Percentiles rank a stretch among this genome's conserved stretches.
These are phyloP conservation scores for Micromys minutus DNA, from an alignment of 2,113 vertebrate species.

Conservation along the genomic window DNA sequence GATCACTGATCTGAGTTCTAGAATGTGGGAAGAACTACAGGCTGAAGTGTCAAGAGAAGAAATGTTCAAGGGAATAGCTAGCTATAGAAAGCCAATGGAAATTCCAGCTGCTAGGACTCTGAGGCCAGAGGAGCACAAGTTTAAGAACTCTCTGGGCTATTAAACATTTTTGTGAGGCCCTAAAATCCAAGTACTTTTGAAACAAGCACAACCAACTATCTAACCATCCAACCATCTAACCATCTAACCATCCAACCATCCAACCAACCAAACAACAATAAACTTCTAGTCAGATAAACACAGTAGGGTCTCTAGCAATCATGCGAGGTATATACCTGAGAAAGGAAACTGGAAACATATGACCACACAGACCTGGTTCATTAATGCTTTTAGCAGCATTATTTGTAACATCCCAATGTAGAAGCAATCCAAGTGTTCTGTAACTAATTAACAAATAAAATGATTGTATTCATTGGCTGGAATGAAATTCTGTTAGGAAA, in stretches of 20 bases:
- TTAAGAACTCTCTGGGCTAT: not conserved
- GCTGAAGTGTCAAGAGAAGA: conserved; percentile 20
- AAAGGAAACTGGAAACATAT: not conserved
- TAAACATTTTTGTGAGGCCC: not conserved
- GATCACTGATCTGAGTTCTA: not conserved
- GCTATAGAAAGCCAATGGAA: not conserved
- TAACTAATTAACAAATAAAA: not conserved
- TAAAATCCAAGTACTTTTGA: not conserved
- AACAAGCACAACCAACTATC: not conserved
- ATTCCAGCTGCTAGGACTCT: not conserved
- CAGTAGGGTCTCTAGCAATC: conserved; percentile 6
- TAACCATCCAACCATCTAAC: no score
- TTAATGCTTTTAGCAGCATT: not conserved
- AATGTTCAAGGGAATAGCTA: not conserved
- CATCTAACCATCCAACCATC: no score
- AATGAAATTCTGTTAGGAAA: conserved; percentile 21
- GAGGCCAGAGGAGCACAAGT: not conserved
- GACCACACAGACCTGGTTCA: not conserved
- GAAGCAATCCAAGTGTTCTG: not conserved
- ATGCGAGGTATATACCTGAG: not conserved
- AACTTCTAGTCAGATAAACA: not conserved
- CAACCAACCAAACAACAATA: no score
- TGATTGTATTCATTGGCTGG: not conserved
- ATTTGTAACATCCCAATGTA: not conserved
- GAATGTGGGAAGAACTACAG: not conserved